Percentiles rank a stretch among this genome's conserved stretches.
phyloP scores from a whole-genome alignment of 2,113 vertebrate genomes.

The Saguinus midas region DNA sequence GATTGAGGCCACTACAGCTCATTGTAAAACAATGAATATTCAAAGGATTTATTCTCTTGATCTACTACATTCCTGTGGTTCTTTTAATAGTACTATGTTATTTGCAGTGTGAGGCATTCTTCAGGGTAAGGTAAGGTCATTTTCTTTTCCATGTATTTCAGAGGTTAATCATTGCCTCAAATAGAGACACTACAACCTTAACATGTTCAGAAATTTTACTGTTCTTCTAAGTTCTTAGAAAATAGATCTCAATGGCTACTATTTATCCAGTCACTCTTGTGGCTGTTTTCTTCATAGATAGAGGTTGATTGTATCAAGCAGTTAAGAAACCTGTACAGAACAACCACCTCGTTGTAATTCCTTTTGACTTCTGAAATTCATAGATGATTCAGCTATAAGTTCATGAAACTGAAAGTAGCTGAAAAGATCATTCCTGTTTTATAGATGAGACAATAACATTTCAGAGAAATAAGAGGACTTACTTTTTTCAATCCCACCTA shows the following conservation, averaged over 20 bases:
- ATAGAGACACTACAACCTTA: constrained; percentile 62
- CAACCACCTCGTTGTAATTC: neutral
- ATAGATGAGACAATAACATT: neutral
- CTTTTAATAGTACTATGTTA: constrained; percentile 57
- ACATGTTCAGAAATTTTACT: constrained; percentile 63
- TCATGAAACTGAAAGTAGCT: neutral
- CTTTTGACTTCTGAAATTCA: neutral
- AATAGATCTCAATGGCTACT: constrained; percentile 48
- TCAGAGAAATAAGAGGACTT: neutral
- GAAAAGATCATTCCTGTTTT: neutral
- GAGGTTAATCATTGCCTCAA: constrained; percentile 49
- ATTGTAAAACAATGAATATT: constrained; percentile 78
- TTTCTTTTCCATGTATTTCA: constrained; percentile 76
- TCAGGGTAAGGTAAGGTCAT: constrained; percentile 70
- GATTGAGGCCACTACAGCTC: constrained; percentile 75
- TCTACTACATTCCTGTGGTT: constrained; percentile 41
- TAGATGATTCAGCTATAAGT: neutral
- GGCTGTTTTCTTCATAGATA: neutral
- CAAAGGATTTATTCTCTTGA: constrained; percentile 76
- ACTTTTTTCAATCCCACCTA: neutral
- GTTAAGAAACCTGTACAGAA: neutral
- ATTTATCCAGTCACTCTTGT: neutral
- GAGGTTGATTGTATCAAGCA: neutral
- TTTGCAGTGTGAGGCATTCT: constrained; percentile 78
- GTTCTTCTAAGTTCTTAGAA: constrained; percentile 72